Evolutionary conservation across 2,888 invertebrate genomes (phyloP).

Genomic region (Lasioglossum calceatum): DNA sequence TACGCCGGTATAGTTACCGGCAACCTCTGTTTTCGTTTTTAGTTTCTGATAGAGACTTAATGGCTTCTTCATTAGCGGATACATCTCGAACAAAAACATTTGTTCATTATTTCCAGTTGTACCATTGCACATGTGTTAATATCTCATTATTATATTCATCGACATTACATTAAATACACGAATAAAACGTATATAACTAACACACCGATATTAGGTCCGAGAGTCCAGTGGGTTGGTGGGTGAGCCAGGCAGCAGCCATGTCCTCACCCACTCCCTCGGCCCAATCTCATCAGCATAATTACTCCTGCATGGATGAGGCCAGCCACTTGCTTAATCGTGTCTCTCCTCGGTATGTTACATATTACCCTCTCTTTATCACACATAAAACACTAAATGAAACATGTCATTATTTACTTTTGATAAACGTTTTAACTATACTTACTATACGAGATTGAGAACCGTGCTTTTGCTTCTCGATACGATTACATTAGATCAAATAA

Average conservation of each 20-base stretch:
- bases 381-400: constrained; percentile 47
- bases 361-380: constrained; percentile 66
- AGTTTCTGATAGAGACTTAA: constrained; percentile 22
- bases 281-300: constrained; percentile 81
- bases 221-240: constrained; percentile 83
- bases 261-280: constrained; percentile 83
- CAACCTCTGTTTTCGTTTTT: constrained; percentile 2
- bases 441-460: constrained; percentile 27
- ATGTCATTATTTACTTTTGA: constrained; percentile 16
- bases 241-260: constrained; percentile 84
- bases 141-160: constrained; percentile 43
- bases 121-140: constrained; percentile 54
- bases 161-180: constrained; percentile 55
- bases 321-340: constrained; percentile 83
- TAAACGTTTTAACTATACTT: constrained; percentile 28
- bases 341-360: constrained; percentile 82
- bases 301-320: constrained; percentile 83
- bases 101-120: constrained; percentile 29
- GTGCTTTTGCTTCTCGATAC: constrained; percentile 48
- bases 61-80: constrained; percentile 46
- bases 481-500: constrained; percentile 12
- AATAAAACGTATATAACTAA: constrained; percentile 76
- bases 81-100: constrained; percentile 37
- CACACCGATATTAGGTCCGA: constrained; percentile 82
- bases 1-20: constrained; percentile 32